Evolutionary conservation across 1,140 invertebrate species (phyloP), one percentile per base, ranked within the genome.

Genomic region (Polypedilum vanderplanki): DNA sequence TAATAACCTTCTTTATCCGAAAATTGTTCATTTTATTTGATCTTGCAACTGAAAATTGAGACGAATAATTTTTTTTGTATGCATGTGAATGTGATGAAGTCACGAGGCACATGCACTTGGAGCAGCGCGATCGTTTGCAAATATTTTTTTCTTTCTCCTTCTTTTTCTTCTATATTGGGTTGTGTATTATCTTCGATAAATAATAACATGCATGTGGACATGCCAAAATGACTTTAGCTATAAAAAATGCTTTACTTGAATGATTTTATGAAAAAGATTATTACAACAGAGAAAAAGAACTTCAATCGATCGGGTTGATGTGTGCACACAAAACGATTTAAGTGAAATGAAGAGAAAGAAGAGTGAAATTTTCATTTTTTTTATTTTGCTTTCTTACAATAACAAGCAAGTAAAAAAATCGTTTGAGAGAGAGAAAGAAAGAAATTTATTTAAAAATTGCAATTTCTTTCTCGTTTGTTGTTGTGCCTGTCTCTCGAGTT

Each of bases 311-410:
- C 8, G 46, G 46, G 41, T 46, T 15, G 41, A 9, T 46, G 8
- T 15, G 41, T 1, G 41, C 8, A 9, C 24, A 5, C 24, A 33
- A 33, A 33, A 33, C 24, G 24, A 33, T 33, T 33, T 33, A 57
- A 57, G 46, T 57, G 46, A 57, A 57, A 57, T n/a, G 46, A 57
- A 15, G 65, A 70, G 65, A 70, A 70, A 70, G 65, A 70, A 70
- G 65, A 70, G 65, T 70, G 20, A 70, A 70, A 70, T 70, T 70
- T 70, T 70, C 20, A 18, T 33, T 33, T 33, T 33, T 33, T n/a
- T n/a, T n/a, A n/a, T n/a, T n/a, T 33, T 33, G 24, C 24, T 33
- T 33, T 33, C 24, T 33, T 33, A 8, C 18, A 20, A 22, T 70
- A 20, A 70, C 65, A 70, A 70, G 65, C 65, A 70, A 22, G 9